Evolutionary conservation across 2,888 invertebrate genomes (phyloP).

Genomic region (Pyrrhia umbra): DNA sequence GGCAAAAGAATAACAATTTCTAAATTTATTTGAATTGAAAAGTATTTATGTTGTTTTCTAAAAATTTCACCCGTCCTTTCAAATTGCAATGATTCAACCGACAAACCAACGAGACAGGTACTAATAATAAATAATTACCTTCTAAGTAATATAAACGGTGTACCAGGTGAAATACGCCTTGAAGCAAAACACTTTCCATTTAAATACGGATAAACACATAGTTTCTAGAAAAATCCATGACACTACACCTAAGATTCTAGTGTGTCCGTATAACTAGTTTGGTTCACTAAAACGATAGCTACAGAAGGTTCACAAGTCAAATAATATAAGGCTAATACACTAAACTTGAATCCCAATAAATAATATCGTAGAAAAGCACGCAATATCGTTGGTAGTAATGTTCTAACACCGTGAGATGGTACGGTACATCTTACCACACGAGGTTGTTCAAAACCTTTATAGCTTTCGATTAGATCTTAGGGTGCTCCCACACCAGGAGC

Average conservation of each 20-base stretch:
- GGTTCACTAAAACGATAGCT: not conserved
- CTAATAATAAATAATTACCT: constrained; percentile 10
- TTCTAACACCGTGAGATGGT: not conserved
- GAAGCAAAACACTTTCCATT: constrained; percentile 40
- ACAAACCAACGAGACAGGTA: not conserved
- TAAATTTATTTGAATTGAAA: not conserved
- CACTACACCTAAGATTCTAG: constrained; percentile 28
- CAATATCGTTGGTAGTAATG: no score
- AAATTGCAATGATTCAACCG: not conserved
- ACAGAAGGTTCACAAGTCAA: not conserved
- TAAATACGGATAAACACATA: constrained; percentile 29
- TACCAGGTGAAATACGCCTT: constrained; percentile 1
- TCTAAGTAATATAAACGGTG: not conserved
- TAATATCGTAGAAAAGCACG: not conserved
- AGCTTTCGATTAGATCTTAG: not conserved
- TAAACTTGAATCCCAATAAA: not conserved
- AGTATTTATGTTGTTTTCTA: constrained; percentile 13
- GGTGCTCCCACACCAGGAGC: no score
- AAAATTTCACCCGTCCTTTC: constrained; percentile 26
- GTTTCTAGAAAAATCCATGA: constrained; percentile 51
- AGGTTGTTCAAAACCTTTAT: not conserved
- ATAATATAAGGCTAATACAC: not conserved
- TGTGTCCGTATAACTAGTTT: not conserved
- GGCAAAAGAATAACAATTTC: not conserved
- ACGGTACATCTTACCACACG: not conserved